Evolutionary conservation across 2,888 invertebrate genomes (phyloP), one percentile per base, ranked within the genome.

Genomic region (Masnerella sp.): DNA sequence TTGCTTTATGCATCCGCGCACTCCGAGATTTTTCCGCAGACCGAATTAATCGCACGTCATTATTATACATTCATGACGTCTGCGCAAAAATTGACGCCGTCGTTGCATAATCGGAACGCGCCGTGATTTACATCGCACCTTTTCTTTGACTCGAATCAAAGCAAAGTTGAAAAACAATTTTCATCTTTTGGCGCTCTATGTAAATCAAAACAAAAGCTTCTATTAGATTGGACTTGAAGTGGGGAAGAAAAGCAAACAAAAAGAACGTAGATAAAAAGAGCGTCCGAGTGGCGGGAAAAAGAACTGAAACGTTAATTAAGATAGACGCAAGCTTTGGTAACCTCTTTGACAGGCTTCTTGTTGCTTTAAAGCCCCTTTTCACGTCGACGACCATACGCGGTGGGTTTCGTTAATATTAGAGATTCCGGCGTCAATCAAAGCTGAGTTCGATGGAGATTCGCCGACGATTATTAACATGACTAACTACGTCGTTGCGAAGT

Each of bases 141-240:
- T 58, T 51, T 64, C 40, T 68, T 69, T 69, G 64, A 69, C 69
- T 64, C 38, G 40, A 51, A 45, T 43, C n/a, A 62, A 68, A 69
- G 68, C 61, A 56, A 47, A 54, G 59, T 52, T 47, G 61, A 67
- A 59, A 71, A 65, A 67, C 65, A 62, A 62, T 56, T 68, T 58
- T 68, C 56, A 58, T 68, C 58, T 58, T 52, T 68, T 58, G 40
- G 47, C 58, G 56, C 51, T 56, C 47, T 49, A 59, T 52, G 32
- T 56, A 61, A 51, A 61, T 56, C 56, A 34, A 62, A 61, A 68
- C 49, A 68, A 54, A 56, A 61, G 73, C 59, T 47, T 47, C 54
- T 47, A 59, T 59, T 59, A 40, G 59, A 72, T 65, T 59, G 67
- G 43, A 36, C 61, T 52, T 47, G 42, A 25, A 32, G 15, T 20